Evolutionary conservation across 2,888 invertebrate species (phyloP).

Genomic region (Lordiphosa fenestrarum): DNA sequence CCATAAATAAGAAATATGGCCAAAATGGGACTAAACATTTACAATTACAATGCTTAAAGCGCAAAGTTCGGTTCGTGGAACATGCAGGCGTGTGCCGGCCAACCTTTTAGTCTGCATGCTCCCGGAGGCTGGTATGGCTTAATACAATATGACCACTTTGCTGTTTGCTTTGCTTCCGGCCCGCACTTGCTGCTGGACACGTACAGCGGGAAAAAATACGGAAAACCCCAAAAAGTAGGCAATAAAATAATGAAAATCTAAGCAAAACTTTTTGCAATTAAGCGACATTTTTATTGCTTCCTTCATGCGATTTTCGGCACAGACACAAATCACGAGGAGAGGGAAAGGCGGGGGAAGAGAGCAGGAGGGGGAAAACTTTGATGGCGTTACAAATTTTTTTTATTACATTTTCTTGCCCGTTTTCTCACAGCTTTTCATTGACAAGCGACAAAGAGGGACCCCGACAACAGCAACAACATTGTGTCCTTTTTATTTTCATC

Average conservation of each 20-base stretch:
- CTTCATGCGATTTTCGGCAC: constrained; percentile 36
- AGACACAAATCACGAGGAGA: constrained; percentile 4
- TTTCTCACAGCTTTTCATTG: constrained; percentile 56
- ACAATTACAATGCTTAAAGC: too few relatives aligned
- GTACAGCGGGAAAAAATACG: background rate
- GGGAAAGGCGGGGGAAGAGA: constrained; percentile 1
- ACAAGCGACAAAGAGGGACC: constrained; percentile 39
- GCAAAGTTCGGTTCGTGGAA: too few relatives aligned
- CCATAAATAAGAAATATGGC: background rate
- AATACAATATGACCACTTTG: too few relatives aligned
- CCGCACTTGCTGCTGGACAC: too few relatives aligned
- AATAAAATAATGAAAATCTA: constrained; percentile 68
- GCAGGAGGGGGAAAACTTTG: constrained; percentile 30
- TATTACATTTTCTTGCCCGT: constrained; percentile 63
- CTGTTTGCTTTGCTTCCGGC: too few relatives aligned
- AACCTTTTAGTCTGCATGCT: too few relatives aligned
- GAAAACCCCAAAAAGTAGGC: constrained; percentile 48
- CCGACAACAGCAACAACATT: constrained; percentile 27
- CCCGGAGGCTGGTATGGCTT: too few relatives aligned
- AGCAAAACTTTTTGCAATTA: constrained; percentile 74
- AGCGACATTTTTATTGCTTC: constrained; percentile 70
- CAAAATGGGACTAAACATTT: background rate
- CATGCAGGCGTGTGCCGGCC: too few relatives aligned
- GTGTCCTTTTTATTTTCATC: constrained; percentile 25
- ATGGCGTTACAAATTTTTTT: constrained; percentile 66